phyloP scores from a whole-genome alignment of 2,888 invertebrate species.

The Megalurothrips usitatus region DNA sequence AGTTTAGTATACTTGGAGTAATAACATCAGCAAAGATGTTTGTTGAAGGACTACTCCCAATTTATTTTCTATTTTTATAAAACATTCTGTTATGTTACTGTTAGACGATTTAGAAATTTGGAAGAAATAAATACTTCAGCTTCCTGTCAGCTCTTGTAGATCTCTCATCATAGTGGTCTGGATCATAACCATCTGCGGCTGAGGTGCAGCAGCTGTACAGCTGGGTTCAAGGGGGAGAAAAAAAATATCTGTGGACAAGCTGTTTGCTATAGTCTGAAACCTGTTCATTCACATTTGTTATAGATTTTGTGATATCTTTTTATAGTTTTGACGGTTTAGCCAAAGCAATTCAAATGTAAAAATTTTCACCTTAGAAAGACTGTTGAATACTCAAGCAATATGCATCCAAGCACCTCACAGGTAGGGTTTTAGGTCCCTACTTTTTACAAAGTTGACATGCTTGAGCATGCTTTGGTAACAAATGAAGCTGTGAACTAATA shows the following conservation, averaged over 20 bases:
- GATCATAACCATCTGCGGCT: not conserved
- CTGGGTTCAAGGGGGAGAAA: not conserved
- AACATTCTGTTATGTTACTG: not conserved
- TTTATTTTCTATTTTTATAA: not conserved
- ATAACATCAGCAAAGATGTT: not conserved
- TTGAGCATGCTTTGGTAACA: not conserved
- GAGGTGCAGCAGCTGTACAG: not conserved
- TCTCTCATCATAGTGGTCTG: not conserved
- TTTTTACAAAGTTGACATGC: not conserved
- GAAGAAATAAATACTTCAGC: not conserved
- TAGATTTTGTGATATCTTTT: slow-evolving; percentile 21
- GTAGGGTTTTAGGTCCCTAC: not conserved
- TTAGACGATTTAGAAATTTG: not conserved
- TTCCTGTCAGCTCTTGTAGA: not conserved
- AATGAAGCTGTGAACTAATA: not conserved
- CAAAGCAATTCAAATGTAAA: slow-evolving; percentile 3
- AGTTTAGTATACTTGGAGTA: not conserved
- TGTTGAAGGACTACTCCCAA: not conserved
- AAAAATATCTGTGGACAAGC: not conserved
- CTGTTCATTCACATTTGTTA: not conserved
- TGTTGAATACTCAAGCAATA: not conserved
- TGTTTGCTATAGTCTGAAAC: not conserved
- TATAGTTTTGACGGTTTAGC: not conserved
- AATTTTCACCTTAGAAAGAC: not conserved
- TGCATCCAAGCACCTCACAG: not conserved